phyloP scores from a whole-genome alignment of 64 coral and sea anemone genomes.

The Actinia tenebrosa region DNA sequence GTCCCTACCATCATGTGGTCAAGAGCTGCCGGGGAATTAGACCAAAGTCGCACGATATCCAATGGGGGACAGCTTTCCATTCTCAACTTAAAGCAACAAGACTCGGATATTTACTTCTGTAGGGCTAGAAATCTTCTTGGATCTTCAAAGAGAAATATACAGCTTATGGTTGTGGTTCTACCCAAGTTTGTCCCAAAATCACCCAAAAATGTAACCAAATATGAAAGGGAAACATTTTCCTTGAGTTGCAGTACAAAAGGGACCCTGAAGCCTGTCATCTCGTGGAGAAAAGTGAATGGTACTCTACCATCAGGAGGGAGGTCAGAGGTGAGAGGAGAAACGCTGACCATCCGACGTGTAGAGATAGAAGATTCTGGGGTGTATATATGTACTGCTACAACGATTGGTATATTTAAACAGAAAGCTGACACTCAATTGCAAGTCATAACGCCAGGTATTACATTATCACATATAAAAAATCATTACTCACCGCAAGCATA shows the following conservation, averaged over 20 bases:
- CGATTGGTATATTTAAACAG: not conserved
- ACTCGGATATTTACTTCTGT: conserved; percentile 8
- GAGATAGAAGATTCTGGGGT: conserved; percentile 14
- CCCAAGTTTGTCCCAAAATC: not conserved
- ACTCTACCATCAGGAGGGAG: conserved; percentile 15
- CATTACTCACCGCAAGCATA: no score
- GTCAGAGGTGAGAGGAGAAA: not conserved
- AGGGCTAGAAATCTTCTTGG: conserved; percentile 8
- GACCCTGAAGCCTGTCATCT: not conserved
- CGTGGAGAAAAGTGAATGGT: not conserved
- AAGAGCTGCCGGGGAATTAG: not conserved
- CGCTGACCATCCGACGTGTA: conserved; percentile 12
- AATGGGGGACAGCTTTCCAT: not conserved
- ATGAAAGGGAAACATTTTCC: not conserved
- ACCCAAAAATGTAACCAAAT: not conserved
- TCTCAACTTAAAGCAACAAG: not conserved
- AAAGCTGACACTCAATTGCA: not conserved
- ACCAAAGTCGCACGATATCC: not conserved
- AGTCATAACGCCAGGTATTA: not conserved
- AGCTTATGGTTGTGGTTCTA: not conserved
- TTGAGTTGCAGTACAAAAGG: not conserved
- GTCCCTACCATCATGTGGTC: conserved; percentile 14
- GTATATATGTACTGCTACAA: conserved; percentile 40
- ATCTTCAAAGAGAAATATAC: not conserved
- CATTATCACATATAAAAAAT: no score